Evolutionary conservation across 2,888 invertebrate genomes (phyloP), one percentile per base, ranked within the genome.

Genomic region (Stenodema calcarata): DNA sequence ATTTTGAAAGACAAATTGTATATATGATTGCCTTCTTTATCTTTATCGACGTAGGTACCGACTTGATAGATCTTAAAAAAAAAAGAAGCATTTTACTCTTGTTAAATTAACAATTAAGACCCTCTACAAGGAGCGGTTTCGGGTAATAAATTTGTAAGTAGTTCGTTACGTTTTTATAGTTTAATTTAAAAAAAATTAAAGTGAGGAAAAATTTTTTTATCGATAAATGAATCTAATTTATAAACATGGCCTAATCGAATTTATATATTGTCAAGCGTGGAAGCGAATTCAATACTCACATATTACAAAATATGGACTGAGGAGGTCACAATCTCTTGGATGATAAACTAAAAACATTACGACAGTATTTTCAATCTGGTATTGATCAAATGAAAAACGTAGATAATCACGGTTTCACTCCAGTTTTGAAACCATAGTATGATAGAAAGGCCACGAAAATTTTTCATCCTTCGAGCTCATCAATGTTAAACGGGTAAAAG

Each of bases 401-500:
- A 14, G 12, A 47, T 47, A 18, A 62, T 62, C 23, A 11, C 11
- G 62, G 18, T 62, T 11, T 18, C n/a, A 62, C 27, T 18, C 9
- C 7, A 18, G 27, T 3, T 18, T 47, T 12, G 47, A 62, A 62
- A 62, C 62, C 27, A 62, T 18, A 18, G 62, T 62, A 62, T 23
- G 23, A 18, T 23, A 62, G 62, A 47, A 11, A 78, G 78, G 78
- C 78, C 50, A 80, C 28, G 18, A 30, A 80, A 54, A 50, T 54
- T 18, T 30, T 75, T 47, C 73, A 84, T 75, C 75, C 84, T 84
- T 84, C 70, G 73, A 84, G 70, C 84, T 84, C 84, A 84, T 62
- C 47, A 84, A 73, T 42, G 44, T 84, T 27, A 84, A 70, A 84
- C 73, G 84, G 84, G 84, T 84, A 84, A 84, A 84, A 84, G 73